Base-by-base conservation (phyloP, 2,797 vertebrate species). In the Micromesistius poutassou region DNA sequence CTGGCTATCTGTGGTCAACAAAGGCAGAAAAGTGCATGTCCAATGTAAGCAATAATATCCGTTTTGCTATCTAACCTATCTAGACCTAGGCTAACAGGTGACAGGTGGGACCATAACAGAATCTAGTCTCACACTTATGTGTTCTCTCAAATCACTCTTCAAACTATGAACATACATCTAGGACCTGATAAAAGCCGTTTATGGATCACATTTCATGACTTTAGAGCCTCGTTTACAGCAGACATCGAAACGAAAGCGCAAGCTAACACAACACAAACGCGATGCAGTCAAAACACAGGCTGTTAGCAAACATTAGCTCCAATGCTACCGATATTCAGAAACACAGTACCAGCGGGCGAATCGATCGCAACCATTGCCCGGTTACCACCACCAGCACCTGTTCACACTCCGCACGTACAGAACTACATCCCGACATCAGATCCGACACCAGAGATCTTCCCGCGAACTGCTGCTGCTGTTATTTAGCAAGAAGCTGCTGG, bases 261-360 rank as follows among this genome's bases (percentile, higher is more conserved):
- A 79, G 77, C 81, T 86, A 84, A 79, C 76, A 75, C 89, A 93
- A 90, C 82, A 86, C 90, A 91, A 93, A 92, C 90, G 93, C 73
- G 83, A 87, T 91, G 86, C 83, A 88, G 89, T 90, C 88, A 89
- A 90, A 90, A 87, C 89, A 87, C 84, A 87, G 89, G 79, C 82
- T 80, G 89, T 91, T 92, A 90, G 89, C 92, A 92, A 92, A 91
- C 90, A 92, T 89, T 91, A 89, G 89, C 90, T 25, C 14, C 22
- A 68, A 71, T 30, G 82, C 85, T 86, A 86, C 35, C 80, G 73
- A 55, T 62, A 77, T 36, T 70, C n/a, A 30, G 30, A 30, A 70
- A 30, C 4, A 68, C n/a, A 50, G 14, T 1, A 50, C 16, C 46
- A 50, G 13, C 40, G 8, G 8, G 40, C 40, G 40, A 50, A 22